Percentiles rank a stretch among this genome's conserved stretches.
Evolutionary conservation across 35 echinoderm and acorn worm species (phyloP).

Genomic region (Stichopus chloronotus): DNA sequence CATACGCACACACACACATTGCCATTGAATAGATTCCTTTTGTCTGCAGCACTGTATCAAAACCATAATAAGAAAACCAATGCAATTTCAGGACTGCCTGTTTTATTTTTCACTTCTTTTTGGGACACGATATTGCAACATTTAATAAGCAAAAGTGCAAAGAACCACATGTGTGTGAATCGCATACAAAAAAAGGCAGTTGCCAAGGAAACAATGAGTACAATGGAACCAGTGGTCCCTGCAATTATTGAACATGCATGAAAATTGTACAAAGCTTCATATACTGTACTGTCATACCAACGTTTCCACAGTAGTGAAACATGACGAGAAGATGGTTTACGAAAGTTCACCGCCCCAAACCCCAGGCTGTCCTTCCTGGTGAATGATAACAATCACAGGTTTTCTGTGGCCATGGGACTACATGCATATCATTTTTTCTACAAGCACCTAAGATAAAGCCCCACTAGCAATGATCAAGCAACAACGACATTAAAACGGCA

Average conservation of each 20-base stretch:
- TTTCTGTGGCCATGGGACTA: not conserved
- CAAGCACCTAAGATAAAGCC: slow-evolving; percentile 1
- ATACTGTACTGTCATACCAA: not conserved
- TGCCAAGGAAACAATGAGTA: not conserved
- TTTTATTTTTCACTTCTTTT: not conserved
- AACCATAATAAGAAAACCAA: too few species aligned
- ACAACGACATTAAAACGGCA: not conserved
- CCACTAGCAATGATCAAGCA: slow-evolving; percentile 31
- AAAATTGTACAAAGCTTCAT: slow-evolving; percentile 42
- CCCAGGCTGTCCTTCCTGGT: not conserved
- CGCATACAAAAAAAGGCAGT: not conserved
- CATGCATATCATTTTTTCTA: slow-evolving; percentile 15
- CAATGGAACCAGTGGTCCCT: not conserved
- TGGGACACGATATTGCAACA: not conserved
- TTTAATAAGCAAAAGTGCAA: not conserved
- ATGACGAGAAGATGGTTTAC: too few species aligned
- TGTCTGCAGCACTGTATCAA: too few species aligned
- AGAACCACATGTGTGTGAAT: not conserved
- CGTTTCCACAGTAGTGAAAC: not conserved
- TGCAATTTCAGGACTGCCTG: too few species aligned
- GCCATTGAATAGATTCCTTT: too few species aligned
- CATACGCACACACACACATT: too few species aligned
- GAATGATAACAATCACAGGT: not conserved
- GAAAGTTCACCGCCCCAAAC: too few species aligned
- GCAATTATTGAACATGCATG: not conserved